Conservation (phyloP, 2,888 invertebrate genomes). For the Eristalinus aeneus region DNA sequence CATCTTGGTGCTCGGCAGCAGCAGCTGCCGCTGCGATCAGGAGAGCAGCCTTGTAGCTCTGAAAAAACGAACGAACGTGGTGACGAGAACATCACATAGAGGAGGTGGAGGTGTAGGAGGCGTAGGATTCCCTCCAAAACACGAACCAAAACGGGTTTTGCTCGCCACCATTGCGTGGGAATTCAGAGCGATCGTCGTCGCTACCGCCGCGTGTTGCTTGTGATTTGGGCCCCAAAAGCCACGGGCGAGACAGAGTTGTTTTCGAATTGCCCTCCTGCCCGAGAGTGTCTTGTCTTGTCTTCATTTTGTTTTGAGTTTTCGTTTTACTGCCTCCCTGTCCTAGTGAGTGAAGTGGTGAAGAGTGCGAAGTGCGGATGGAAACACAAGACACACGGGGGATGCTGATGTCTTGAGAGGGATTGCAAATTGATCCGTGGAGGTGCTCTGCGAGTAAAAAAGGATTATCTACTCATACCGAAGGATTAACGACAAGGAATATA, state of each 20-base stretch:
- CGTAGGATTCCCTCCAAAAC: constrained; percentile 35
- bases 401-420: background rate
- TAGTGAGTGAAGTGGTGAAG: background rate
- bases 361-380: background rate
- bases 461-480: constrained; percentile 4
- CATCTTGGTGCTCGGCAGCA: constrained; percentile 40
- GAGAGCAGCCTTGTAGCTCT: background rate
- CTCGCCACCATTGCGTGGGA: constrained; percentile 38
- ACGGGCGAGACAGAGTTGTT: constrained; percentile 18
- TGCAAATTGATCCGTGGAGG: background rate
- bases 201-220: constrained; percentile 22
- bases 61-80: background rate
- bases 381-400: background rate
- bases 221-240: background rate
- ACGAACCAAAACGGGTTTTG: constrained; percentile 42
- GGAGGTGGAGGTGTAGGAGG: background rate
- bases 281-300: background rate
- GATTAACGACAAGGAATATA: constrained; percentile 31
- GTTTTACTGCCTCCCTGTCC: background rate
- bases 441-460: background rate
- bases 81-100: too few relatives aligned
- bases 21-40: constrained; percentile 26
- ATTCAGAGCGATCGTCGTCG: constrained; percentile 24
- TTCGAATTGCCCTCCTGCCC: constrained; percentile 2
- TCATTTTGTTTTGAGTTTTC: background rate